Evolutionary conservation across 2,888 invertebrate species (phyloP).

Genomic region (Macaria liturata): DNA sequence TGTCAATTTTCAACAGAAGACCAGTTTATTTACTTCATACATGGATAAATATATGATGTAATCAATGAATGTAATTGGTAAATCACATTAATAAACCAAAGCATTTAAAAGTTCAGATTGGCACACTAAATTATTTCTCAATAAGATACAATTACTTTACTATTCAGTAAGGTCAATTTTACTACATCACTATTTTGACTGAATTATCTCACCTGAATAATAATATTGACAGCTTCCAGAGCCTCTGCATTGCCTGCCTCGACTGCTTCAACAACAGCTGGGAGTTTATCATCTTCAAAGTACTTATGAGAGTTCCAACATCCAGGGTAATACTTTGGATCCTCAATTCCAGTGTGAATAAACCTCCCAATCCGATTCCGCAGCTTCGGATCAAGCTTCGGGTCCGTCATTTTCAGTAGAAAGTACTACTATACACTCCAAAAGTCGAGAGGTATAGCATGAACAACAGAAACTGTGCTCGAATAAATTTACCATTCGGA

Average conservation of each 20-base stretch:
- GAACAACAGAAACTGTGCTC: slow-evolving; percentile 34
- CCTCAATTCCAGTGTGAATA: slow-evolving; percentile 79
- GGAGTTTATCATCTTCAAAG: slow-evolving; percentile 68
- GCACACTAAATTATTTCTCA: no score
- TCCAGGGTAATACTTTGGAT: slow-evolving; percentile 81
- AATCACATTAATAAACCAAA: no score
- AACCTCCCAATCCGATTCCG: slow-evolving; percentile 72
- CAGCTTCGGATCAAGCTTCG: slow-evolving; percentile 55
- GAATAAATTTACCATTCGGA: slow-evolving; percentile 44
- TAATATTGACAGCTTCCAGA: slow-evolving; percentile 60
- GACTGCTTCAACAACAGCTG: slow-evolving; percentile 57
- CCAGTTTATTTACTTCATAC: no score
- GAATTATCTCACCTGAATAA: slow-evolving; percentile 57
- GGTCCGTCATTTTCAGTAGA: slow-evolving; percentile 52
- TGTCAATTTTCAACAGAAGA: no score
- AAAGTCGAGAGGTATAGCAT: slow-evolving; percentile 40
- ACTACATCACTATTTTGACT: no score
- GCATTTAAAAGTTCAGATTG: no score
- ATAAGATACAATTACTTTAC: no score
- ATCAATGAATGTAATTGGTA: no score
- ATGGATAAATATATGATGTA: no score
- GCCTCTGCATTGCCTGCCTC: slow-evolving; percentile 37
- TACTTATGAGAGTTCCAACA: slow-evolving; percentile 80
- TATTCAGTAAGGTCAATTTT: no score
- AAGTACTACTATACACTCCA: slow-evolving; percentile 30